phyloP scores from a whole-genome alignment of 2,113 vertebrate genomes.

The Saccopteryx leptura region DNA sequence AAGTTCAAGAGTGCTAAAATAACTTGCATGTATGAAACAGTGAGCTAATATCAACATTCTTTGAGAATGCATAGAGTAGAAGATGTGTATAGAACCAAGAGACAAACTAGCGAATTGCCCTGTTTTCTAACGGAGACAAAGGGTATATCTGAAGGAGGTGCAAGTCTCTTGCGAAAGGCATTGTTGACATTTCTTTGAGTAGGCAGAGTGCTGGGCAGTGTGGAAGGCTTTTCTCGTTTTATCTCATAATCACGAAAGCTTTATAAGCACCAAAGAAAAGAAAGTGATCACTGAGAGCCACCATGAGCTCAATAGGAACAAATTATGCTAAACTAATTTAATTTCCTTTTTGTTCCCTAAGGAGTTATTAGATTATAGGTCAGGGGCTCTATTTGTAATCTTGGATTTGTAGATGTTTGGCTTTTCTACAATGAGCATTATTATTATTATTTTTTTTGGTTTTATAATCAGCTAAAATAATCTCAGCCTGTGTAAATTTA shows the following conservation, averaged over 20 bases:
- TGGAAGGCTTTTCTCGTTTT: conserved; percentile 8
- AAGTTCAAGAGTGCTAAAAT: background rate
- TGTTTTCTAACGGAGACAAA: background rate
- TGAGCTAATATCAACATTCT: background rate
- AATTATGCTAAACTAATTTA: conserved; percentile 71
- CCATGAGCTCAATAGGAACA: conserved; percentile 66
- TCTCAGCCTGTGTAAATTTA: conserved; percentile 1
- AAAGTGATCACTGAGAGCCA: conserved; percentile 50
- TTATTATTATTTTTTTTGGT: background rate
- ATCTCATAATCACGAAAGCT: background rate
- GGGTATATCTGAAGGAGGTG: background rate
- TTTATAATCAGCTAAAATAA: conserved; percentile 57
- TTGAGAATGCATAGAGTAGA: background rate
- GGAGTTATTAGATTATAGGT: conserved; percentile 71
- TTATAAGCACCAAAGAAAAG: conserved; percentile 8
- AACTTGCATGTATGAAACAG: background rate
- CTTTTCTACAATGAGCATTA: conserved; percentile 40
- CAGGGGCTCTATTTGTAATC: conserved; percentile 19
- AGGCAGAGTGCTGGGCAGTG: background rate
- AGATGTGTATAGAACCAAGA: background rate
- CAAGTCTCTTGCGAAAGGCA: background rate
- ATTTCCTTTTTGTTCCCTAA: conserved; percentile 73
- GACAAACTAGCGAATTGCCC: background rate
- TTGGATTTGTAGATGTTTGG: conserved; percentile 45
- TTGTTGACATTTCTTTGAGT: conserved; percentile 35